phyloP scores from a whole-genome alignment of 2,797 vertebrate species.

The Ataeniobius toweri region DNA sequence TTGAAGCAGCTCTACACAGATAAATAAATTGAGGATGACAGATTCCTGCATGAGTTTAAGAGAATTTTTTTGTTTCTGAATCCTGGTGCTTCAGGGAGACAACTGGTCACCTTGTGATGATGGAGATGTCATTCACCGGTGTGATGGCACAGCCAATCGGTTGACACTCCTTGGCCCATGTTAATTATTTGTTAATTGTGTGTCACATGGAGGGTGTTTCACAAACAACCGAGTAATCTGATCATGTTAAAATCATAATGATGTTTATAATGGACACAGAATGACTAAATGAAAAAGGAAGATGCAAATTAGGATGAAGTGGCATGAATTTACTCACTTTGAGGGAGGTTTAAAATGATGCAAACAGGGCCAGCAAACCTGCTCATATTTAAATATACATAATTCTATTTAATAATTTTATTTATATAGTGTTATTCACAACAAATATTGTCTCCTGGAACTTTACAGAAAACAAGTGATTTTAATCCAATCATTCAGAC shows the following conservation, averaged over 20 bases:
- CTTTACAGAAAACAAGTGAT: no score
- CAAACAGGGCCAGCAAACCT: constrained; percentile 25
- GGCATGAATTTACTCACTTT: background rate
- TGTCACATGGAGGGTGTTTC: constrained; percentile 66
- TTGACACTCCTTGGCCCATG: constrained; percentile 66
- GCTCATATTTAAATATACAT: background rate
- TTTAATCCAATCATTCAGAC: background rate
- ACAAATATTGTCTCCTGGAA: no score
- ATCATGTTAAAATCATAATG: constrained; percentile 70
- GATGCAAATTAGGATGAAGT: constrained; percentile 5
- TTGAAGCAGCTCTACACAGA: constrained; percentile 6
- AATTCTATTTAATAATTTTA: background rate
- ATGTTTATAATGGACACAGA: constrained; percentile 35
- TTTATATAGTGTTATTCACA: no score
- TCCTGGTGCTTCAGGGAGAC: constrained; percentile 24
- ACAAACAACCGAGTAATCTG: constrained; percentile 73
- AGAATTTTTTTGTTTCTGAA: constrained; percentile 10
- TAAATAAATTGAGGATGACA: background rate
- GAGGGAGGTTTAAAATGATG: constrained; percentile 32
- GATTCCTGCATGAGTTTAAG: background rate
- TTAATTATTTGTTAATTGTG: constrained; percentile 73
- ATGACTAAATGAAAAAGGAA: constrained; percentile 13
- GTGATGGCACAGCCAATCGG: constrained; percentile 70
- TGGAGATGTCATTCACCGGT: constrained; percentile 71
- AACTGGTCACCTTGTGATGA: constrained; percentile 30